Evolutionary conservation across 1,140 invertebrate species (phyloP), one percentile per base, ranked within the genome.

Genomic region (Polypedilum pembai): DNA sequence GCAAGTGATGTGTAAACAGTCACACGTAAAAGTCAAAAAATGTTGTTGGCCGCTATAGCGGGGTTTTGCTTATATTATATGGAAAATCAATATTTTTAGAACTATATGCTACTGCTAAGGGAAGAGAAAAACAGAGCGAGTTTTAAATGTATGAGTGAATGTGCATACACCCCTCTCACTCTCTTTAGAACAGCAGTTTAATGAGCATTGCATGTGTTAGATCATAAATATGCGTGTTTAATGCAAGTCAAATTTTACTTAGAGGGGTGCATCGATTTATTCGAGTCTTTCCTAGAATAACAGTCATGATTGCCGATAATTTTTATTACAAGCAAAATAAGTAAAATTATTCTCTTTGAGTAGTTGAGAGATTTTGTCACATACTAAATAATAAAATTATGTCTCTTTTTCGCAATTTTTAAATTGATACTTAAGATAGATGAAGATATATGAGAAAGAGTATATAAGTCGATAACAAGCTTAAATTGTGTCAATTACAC

Each of bases 401-500:
- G 24, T 33, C 24, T 33, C 24, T 33, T 33, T 3, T 33, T 33
- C 24, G 24, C 24, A 33, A 33, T 33, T 33, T 33, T 56, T 56
- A 56, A 56, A 56, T 56, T 56, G n/a, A n/a, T 56, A n/a, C 12
- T n/a, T 56, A 12, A 56, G 45, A n/a, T 56, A 56, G n/a, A n/a
- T 56, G 45, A 56, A 56, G 12, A 33, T 33, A 33, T 33, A 33
- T 15, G 45, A 12, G 10, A 12, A n/a, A 56, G 12, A 56, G 12
- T n/a, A n/a, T n/a, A n/a, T n/a, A 56, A n/a, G 12, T 56, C 8
- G 15, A 56, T 56, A 56, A 56, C 45, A 69, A 69, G 17, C 18
- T 21, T 69, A 69, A 69, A 20, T 69, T 69, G 20, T 69, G 65
- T 69, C 65, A 69, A 69, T 69, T 69, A 69, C 65, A 69, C 65